Conservation (phyloP, 2,797 vertebrate genomes). For the Myripristis jacobus region DNA sequence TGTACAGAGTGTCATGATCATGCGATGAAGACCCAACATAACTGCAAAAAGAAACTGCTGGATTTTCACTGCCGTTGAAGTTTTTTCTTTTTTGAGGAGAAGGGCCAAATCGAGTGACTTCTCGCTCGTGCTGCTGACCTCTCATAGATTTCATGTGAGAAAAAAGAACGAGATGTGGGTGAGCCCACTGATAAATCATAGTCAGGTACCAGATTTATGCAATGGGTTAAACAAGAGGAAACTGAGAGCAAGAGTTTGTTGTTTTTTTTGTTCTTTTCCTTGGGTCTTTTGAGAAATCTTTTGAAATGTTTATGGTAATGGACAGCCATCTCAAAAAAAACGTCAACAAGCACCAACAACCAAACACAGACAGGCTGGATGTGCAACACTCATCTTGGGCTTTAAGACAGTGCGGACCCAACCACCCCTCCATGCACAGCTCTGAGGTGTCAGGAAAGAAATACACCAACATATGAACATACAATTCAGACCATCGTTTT, state of each 20-base stretch:
- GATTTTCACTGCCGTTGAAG: conserved; percentile 46
- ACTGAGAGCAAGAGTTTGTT: conserved; percentile 26
- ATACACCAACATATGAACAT: conserved; percentile 83
- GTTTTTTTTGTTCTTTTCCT: conserved; percentile 7
- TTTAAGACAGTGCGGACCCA: conserved; percentile 41
- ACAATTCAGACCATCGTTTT: conserved; percentile 86
- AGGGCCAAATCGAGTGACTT: conserved; percentile 49
- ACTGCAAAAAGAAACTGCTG: conserved; percentile 66
- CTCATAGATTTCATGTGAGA: conserved; percentile 70
- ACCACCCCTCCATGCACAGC: conserved; percentile 72
- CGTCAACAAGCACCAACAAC: conserved; percentile 50
- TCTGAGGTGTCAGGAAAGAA: conserved; percentile 77
- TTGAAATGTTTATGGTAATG: conserved; percentile 77
- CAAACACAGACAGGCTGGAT: conserved; percentile 52
- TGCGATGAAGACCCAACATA: conserved; percentile 79
- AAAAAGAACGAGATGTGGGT: conserved; percentile 57
- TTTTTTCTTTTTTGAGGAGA: conserved; percentile 29
- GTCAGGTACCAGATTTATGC: conserved; percentile 70
- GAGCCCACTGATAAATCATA: conserved; percentile 71
- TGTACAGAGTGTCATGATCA: conserved; percentile 79
- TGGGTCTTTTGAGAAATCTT: conserved; percentile 34
- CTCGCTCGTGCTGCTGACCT: conserved; percentile 69
- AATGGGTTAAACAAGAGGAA: conserved; percentile 68
- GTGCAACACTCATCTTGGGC: conserved; percentile 57
- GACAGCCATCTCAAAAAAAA: conserved; percentile 77